Conservation (phyloP, 2,113 vertebrate species). For the Alectura lathami region DNA sequence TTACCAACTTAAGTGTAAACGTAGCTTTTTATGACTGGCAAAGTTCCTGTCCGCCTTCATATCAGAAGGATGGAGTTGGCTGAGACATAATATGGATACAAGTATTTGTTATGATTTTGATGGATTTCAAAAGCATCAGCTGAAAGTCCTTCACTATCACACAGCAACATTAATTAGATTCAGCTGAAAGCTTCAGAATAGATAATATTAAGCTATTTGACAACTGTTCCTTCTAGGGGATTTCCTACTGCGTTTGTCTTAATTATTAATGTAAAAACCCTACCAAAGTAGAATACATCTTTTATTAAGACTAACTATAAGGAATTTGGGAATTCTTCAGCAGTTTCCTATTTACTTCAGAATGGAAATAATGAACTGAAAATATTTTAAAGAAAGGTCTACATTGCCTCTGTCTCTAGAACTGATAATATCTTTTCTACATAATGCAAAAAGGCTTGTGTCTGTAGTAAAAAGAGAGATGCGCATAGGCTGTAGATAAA, state of each 20-base stretch:
- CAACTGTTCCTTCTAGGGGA: conserved; percentile 10
- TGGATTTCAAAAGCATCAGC: conserved; percentile 45
- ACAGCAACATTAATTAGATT: conserved; percentile 30
- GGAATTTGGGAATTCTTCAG: conserved; percentile 6
- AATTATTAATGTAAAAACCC: conserved; percentile 30
- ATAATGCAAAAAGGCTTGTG: neutral
- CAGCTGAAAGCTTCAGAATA: conserved; percentile 13
- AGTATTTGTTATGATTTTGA: conserved; percentile 36
- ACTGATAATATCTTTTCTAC: neutral
- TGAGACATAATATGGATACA: neutral
- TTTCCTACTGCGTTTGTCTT: conserved; percentile 36
- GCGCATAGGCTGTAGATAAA: neutral
- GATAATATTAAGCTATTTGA: conserved; percentile 31
- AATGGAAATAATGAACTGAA: neutral
- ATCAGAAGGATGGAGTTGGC: conserved; percentile 20
- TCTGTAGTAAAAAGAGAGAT: neutral
- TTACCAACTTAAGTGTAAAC: conserved; percentile 31
- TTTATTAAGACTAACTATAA: conserved; percentile 21
- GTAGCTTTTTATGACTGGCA: neutral
- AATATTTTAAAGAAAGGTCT: neutral
- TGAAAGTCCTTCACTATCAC: conserved; percentile 29
- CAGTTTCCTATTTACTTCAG: neutral
- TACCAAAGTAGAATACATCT: neutral
- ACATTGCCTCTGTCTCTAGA: neutral
- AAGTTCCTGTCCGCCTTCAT: neutral